These are phyloP conservation scores for Ctenopoma kingsleyae DNA, from an alignment of 2,797 vertebrate genomes.

Conservation along the genomic window DNA sequence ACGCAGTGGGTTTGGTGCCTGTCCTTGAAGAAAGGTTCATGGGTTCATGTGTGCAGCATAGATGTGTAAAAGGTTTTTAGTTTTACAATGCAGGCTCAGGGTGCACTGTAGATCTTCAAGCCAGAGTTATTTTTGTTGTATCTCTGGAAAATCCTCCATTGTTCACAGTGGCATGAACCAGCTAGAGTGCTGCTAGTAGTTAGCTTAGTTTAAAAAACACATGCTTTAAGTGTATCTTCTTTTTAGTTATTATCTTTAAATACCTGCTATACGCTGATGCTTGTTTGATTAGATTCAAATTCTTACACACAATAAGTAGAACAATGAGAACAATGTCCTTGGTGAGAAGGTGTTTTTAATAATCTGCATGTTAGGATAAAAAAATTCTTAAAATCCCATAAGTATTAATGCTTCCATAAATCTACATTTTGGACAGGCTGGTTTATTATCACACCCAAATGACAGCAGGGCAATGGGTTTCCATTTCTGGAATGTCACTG, in stretches of 20 bases:
- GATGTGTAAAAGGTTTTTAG: no score
- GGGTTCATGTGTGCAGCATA: not conserved
- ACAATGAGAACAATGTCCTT: no score
- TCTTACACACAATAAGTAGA: no score
- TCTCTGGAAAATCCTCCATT: not conserved
- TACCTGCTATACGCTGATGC: no score
- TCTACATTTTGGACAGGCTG: conserved; percentile 1
- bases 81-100: not conserved
- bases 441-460: not conserved
- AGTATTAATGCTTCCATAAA: not conserved
- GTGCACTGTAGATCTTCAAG: not conserved
- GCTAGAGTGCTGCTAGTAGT: no score
- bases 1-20: conserved; percentile 16
- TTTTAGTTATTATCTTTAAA: no score
- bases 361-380: no score
- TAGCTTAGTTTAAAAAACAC: no score
- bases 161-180: no score
- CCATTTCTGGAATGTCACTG: not conserved
- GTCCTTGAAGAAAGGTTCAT: conserved; percentile 22
- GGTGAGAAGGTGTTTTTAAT: no score
- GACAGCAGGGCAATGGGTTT: conserved; percentile 3
- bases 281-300: no score
- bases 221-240: no score
- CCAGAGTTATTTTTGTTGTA: not conserved
- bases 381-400: not conserved